phyloP scores from a whole-genome alignment of 2,113 vertebrate genomes.

The Chamaea fasciata region DNA sequence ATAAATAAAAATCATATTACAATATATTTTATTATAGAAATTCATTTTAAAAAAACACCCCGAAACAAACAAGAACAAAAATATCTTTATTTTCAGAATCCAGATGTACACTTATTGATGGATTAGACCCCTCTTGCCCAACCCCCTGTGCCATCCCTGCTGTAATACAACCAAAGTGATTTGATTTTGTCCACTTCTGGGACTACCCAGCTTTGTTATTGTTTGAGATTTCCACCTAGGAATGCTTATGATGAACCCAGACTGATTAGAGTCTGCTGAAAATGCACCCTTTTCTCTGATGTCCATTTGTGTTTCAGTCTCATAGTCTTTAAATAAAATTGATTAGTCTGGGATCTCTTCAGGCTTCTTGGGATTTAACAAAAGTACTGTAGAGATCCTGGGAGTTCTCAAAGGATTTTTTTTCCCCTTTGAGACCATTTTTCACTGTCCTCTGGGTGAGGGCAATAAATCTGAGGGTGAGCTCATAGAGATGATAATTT shows the following conservation, averaged over 20 bases:
- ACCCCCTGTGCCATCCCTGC: too few relatives aligned
- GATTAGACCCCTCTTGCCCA: background rate
- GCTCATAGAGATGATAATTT: background rate
- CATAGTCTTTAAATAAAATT: background rate
- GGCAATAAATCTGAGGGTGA: background rate
- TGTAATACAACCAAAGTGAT: fast-evolving
- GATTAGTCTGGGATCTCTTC: background rate
- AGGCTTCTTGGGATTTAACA: background rate
- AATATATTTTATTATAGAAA: background rate
- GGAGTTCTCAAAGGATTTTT: background rate
- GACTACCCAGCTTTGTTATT: background rate
- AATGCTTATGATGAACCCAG: background rate
- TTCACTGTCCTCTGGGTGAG: background rate
- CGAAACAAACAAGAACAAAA: background rate
- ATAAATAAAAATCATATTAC: background rate
- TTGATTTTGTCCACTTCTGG: background rate
- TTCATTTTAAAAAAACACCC: fast-evolving
- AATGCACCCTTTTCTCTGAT: background rate
- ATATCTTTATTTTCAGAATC: background rate
- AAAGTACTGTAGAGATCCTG: background rate
- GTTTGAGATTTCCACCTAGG: background rate
- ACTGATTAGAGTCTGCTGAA: background rate
- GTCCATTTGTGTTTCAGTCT: background rate
- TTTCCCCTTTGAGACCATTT: background rate
- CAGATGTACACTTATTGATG: background rate